Evolutionary conservation across 2,797 vertebrate genomes (phyloP).

Genomic region (Arctocebus calabarensis): DNA sequence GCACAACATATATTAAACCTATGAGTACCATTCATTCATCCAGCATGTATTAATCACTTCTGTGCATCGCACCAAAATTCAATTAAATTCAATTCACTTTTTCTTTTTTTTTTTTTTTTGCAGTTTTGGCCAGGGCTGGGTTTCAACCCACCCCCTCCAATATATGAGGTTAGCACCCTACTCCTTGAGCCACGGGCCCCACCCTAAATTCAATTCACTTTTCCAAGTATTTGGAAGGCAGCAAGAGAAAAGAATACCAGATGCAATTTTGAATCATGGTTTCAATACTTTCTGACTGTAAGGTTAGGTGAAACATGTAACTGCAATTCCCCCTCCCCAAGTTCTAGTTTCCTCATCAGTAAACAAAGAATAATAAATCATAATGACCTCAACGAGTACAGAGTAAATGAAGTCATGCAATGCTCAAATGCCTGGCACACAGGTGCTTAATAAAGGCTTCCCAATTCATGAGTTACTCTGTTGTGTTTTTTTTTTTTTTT

Average conservation of each 20-base stretch:
- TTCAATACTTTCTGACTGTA: not conserved
- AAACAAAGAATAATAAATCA: not conserved
- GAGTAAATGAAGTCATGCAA: not conserved
- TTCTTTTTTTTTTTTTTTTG: not conserved
- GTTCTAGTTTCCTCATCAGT: slow-evolving; percentile 20
- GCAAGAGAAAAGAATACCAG: not conserved
- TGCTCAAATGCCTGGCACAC: no score
- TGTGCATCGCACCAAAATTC: not conserved
- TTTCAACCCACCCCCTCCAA: no score
- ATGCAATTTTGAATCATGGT: not conserved
- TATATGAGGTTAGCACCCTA: no score
- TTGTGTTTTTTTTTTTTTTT: not conserved
- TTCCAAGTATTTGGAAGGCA: slow-evolving; percentile 35
- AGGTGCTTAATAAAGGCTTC: not conserved
- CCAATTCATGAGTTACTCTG: not conserved
- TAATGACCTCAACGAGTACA: not conserved
- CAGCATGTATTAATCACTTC: slow-evolving; percentile 26
- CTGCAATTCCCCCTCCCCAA: accelerated
- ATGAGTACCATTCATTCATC: slow-evolving; percentile 34
- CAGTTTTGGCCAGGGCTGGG: no score
- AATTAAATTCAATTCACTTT: slow-evolving; percentile 61
- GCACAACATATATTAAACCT: slow-evolving; percentile 64
- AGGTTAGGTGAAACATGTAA: not conserved
- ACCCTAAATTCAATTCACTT: slow-evolving; percentile 46
- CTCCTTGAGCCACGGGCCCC: no score